These are phyloP conservation scores for Ameiurus melas DNA, from an alignment of 2,113 vertebrate species.

Conservation along the genomic window DNA sequence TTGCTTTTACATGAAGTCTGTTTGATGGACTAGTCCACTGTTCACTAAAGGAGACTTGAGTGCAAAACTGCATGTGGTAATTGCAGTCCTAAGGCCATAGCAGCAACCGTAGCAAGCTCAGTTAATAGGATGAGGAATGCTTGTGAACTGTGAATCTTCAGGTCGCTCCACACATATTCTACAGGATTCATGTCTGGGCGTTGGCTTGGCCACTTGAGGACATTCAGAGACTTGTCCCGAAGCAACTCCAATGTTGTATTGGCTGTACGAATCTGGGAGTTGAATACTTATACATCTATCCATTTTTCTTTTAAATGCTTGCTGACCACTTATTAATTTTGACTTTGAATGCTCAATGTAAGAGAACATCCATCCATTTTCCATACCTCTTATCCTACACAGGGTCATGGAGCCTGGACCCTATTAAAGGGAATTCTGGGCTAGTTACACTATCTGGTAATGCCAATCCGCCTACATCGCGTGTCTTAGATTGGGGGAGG, in stretches of 20 bases:
- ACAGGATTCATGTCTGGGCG: not conserved
- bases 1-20: too few species aligned
- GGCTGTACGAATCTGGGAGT: not conserved
- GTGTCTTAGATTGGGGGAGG: too few species aligned
- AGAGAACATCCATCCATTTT: not conserved
- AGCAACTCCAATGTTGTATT: not conserved
- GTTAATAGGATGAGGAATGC: not conserved
- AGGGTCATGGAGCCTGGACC: too few species aligned
- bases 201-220: not conserved
- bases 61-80: too few species aligned
- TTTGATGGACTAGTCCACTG: too few species aligned
- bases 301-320: not conserved
- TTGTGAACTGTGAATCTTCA: not conserved
- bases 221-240: not conserved
- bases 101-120: not conserved
- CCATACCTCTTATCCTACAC: too few species aligned
- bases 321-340: not conserved
- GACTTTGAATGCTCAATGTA: not conserved
- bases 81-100: too few species aligned
- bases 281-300: not conserved
- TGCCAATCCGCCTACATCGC: too few species aligned
- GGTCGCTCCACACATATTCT: not conserved
- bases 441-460: too few species aligned
- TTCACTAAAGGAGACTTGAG: too few species aligned
- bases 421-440: too few species aligned